Conservation (phyloP, 2,797 vertebrate genomes). For the Pangasius mekongensis region DNA sequence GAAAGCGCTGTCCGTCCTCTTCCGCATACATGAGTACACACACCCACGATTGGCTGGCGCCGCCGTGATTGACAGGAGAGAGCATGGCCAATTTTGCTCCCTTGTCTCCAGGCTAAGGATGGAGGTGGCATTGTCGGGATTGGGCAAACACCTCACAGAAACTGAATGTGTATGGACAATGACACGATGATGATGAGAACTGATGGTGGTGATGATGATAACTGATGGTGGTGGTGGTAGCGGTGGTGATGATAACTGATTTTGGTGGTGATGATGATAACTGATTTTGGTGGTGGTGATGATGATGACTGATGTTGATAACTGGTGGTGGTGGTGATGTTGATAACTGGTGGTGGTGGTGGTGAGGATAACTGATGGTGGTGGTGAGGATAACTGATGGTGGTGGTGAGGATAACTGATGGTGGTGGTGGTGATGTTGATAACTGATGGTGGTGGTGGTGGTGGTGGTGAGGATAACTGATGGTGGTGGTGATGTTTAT, state of each 20-base stretch:
- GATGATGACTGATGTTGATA: too few species aligned
- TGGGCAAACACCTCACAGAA: not conserved
- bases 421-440: too few species aligned
- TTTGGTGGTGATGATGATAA: not conserved
- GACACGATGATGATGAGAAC: not conserved
- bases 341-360: too few species aligned
- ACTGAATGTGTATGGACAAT: not conserved
- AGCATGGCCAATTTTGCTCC: too few species aligned
- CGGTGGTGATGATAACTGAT: not conserved
- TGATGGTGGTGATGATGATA: not conserved
- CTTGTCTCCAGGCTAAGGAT: not conserved
- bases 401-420: too few species aligned
- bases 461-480: too few species aligned
- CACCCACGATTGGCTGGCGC: not conserved
- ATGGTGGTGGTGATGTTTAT: too few species aligned
- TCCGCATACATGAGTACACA: not conserved
- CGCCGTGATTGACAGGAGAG: not conserved
- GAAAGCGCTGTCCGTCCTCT: not conserved
- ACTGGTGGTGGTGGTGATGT: too few species aligned
- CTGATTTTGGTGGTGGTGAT: not conserved
- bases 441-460: too few species aligned
- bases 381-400: too few species aligned
- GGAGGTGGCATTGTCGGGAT: not conserved
- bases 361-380: too few species aligned
- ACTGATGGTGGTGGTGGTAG: not conserved